Base-by-base conservation (phyloP, 2,113 vertebrate species). In the Tachuris rubrigastra region DNA sequence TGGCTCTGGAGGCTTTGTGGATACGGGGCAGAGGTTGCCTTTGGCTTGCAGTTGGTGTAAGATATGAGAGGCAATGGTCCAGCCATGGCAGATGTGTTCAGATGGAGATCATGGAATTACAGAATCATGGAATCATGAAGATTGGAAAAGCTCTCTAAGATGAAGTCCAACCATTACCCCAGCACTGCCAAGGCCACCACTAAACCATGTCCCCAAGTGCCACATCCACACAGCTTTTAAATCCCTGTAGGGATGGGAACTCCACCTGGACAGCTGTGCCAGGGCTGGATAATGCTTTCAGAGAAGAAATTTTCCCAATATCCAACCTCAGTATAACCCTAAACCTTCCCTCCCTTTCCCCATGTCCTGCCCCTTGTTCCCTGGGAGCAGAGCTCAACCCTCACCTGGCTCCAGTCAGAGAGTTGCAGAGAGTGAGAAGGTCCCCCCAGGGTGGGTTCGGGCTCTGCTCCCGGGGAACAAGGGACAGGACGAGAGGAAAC, bases 81-180 rank as follows among this genome's bases (percentile, higher is more conserved):
- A 3, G 33, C 53, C 37, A 18, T 3, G 2, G 31, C 9, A 10
- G 68, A 24, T 52, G 14, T 12, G 20, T 35, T 62, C 0, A 1
- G n/a, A 10, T 30, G 39, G 53, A 63, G 49, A 10, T 22, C 33
- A 8, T 55, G 53, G 52, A 55, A 30, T 55, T 30, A 56, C 49
- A 27, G 49, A 50, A 50, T 50, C 49, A 9, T 44, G 68, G 68
- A 59, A 67, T 46, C 44, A 52, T 67, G 66, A 18, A 52, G 46
- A 39, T 53, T 82, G 68, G 77, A 33, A 81, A 81, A 81, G 23
- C 44, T 37, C 44, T 67, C 52, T 74, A 39, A 74, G 60, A 31
- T 73, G 15, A 33, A 67, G 33, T 5, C 28, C 76, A 67, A 1
- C 33, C 37, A 23, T 67, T 74, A 28, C 27, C 12, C 5, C 68